Conservation (phyloP, 1,140 invertebrate species). For the Plectrocnemia conspersa region DNA sequence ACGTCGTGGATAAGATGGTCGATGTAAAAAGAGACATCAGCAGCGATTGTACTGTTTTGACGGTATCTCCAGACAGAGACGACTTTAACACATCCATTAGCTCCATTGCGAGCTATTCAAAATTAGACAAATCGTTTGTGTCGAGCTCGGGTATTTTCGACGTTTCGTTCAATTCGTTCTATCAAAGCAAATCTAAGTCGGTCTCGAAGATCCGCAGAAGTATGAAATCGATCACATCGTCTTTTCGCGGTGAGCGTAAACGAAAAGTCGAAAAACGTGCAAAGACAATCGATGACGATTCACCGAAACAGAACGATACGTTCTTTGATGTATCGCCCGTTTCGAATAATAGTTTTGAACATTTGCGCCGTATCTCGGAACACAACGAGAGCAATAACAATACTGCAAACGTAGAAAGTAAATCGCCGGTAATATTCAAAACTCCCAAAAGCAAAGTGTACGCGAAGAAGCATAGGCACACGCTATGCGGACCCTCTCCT, state of each 20-base stretch:
- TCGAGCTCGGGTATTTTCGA: constrained; percentile 49
- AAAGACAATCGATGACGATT: constrained; percentile 10
- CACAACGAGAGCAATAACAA: constrained; percentile 37
- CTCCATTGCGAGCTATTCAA: constrained; percentile 45
- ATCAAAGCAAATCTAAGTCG: constrained; percentile 49
- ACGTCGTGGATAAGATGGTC: constrained; percentile 39
- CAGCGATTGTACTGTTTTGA: constrained; percentile 45
- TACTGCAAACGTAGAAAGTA: constrained; percentile 39
- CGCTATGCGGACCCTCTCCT: constrained; percentile 5
- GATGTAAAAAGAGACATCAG: constrained; percentile 17
- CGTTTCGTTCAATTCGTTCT: constrained; percentile 48
- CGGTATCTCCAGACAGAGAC: constrained; percentile 47
- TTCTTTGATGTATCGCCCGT: constrained; percentile 46
- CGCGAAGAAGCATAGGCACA: constrained; percentile 12
- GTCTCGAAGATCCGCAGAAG: constrained; percentile 48
- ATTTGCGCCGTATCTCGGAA: constrained; percentile 35
- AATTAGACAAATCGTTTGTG: constrained; percentile 30
- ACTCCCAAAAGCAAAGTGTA: constrained; percentile 23
- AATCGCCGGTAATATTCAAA: constrained; percentile 39
- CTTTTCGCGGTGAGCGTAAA: constrained; percentile 50
- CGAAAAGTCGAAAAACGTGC: constrained; percentile 49
- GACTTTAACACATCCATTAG: constrained; percentile 49
- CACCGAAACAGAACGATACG: neutral
- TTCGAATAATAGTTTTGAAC: constrained; percentile 42
- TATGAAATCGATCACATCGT: constrained; percentile 50